Evolutionary conservation across 2,888 invertebrate species (phyloP).

Genomic region (Hirtodrosophila cameraria): DNA sequence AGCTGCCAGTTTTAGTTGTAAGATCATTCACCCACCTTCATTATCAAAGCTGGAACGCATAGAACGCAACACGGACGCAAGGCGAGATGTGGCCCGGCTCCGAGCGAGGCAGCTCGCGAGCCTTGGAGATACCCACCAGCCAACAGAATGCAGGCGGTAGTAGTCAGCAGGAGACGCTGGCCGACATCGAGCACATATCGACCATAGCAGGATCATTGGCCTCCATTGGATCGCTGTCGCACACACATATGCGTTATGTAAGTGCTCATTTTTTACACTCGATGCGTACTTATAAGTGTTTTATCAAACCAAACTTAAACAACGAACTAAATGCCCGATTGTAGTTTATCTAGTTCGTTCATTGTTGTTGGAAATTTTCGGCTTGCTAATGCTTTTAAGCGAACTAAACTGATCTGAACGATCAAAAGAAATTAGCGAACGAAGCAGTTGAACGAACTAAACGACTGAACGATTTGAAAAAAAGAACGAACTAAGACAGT

Average conservation of each 20-base stretch:
- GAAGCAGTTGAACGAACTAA: too few species aligned
- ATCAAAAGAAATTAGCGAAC: too few species aligned
- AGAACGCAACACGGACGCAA: conserved; percentile 33
- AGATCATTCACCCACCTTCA: not conserved
- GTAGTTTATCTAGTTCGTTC: too few species aligned
- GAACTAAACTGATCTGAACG: too few species aligned
- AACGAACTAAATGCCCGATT: too few species aligned
- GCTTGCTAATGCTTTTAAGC: too few species aligned
- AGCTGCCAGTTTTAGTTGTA: conserved; percentile 15
- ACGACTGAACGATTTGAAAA: too few species aligned
- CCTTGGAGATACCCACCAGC: conserved; percentile 78
- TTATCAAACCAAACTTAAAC: too few species aligned
- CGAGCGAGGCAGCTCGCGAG: conserved; percentile 82
- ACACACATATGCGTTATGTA: conserved; percentile 84
- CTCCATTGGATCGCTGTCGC: conserved; percentile 86
- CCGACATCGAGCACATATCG: conserved; percentile 88
- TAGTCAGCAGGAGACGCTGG: conserved; percentile 86
- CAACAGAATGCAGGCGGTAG: conserved; percentile 77
- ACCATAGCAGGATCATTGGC: conserved; percentile 89
- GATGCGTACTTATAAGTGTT: not conserved
- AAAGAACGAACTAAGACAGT: too few species aligned
- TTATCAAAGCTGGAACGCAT: conserved; percentile 49
- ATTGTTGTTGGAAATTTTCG: too few species aligned
- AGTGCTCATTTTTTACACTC: conserved; percentile 25
- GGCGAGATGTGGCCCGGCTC: conserved; percentile 74